Evolutionary conservation across 2,797 vertebrate species (phyloP).

Genomic region (Sebastes glaucus): DNA sequence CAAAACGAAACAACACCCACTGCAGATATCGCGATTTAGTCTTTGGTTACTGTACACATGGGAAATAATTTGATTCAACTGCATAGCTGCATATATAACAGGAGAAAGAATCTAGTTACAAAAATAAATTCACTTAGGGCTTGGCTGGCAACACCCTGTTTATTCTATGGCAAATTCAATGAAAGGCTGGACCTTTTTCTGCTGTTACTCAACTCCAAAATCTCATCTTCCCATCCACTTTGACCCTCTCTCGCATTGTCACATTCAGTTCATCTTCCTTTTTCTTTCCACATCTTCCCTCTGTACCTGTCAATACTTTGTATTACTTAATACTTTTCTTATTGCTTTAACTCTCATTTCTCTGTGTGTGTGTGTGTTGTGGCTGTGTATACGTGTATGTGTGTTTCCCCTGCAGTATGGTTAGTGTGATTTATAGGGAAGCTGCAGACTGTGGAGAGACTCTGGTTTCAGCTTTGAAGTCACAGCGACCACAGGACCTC

Average conservation of each 20-base stretch:
- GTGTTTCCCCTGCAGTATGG: conserved; percentile 52
- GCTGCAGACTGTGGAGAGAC: conserved; percentile 78
- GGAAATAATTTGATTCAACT: conserved; percentile 7
- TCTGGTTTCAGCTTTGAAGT: conserved; percentile 89
- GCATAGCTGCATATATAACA: conserved; percentile 21
- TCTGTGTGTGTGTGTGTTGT: conserved; percentile 21
- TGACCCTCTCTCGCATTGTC: neutral
- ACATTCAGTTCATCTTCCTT: neutral
- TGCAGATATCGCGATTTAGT: neutral
- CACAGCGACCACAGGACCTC: conserved; percentile 74
- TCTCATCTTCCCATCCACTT: neutral
- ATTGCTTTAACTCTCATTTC: neutral
- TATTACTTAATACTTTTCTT: neutral
- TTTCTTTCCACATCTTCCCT: neutral
- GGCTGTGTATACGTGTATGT: conserved; percentile 25
- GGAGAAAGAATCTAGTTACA: conserved; percentile 30
- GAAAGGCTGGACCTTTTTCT: conserved; percentile 47
- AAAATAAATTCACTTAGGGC: conserved; percentile 58
- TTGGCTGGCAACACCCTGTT: conserved; percentile 64
- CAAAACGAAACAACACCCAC: neutral
- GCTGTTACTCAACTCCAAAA: conserved; percentile 17
- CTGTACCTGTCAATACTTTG: neutral
- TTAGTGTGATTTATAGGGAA: conserved; percentile 88
- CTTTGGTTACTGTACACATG: conserved; percentile 11
- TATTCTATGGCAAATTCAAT: conserved; percentile 63